A percentile compares a stretch with the other conserved stretches of the same genome.
Evolutionary conservation across 2,888 invertebrate species (phyloP).

Genomic region (Caenorhabditis japonica): DNA sequence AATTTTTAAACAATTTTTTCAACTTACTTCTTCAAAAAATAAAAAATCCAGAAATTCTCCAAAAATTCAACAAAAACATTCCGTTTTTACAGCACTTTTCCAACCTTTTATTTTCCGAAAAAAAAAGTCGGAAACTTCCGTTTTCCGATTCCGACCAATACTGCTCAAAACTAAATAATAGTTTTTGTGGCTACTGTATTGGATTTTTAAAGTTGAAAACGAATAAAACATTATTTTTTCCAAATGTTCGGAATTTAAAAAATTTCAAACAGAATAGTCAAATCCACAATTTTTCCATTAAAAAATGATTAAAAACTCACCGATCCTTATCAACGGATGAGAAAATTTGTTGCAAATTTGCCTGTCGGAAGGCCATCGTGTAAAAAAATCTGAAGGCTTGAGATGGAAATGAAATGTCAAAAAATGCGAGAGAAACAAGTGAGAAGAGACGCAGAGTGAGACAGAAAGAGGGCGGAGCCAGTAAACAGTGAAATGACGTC

Average conservation of each 20-base stretch:
- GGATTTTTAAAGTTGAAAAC: too few relatives aligned
- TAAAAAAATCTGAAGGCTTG: neutral
- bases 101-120: neutral
- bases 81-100: neutral
- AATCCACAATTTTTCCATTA: too few relatives aligned
- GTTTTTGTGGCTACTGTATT: too few relatives aligned
- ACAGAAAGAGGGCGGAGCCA: constrained; percentile 15
- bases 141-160: too few relatives aligned
- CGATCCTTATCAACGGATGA: constrained; percentile 59
- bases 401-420: neutral
- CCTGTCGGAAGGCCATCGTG: constrained; percentile 41
- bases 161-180: too few relatives aligned
- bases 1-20: too few relatives aligned
- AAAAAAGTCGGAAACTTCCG: too few relatives aligned
- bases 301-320: constrained; percentile 37
- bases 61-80: neutral
- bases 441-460: constrained; percentile 28
- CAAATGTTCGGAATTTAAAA: too few relatives aligned
- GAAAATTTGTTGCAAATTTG: constrained; percentile 60
- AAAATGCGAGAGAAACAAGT: neutral
- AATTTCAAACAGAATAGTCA: too few relatives aligned
- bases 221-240: too few relatives aligned
- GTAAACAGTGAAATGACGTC: constrained; percentile 36
- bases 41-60: neutral
- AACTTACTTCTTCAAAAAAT: too few relatives aligned